phyloP scores from a whole-genome alignment of 2,113 vertebrate genomes.

The Labrus mixtus region DNA sequence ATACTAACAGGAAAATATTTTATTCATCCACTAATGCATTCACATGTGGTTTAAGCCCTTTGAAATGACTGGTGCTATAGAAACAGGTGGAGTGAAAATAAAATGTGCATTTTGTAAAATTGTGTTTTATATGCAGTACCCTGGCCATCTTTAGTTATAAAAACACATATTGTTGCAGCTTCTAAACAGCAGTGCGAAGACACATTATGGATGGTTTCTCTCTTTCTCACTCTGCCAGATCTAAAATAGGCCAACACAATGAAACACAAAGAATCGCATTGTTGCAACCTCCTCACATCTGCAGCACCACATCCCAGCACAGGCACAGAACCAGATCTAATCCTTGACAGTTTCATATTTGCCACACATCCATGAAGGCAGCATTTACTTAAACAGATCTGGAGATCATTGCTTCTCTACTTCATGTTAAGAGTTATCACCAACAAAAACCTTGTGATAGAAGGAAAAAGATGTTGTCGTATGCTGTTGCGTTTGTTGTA shows the following conservation, averaged over 20 bases:
- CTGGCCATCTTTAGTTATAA: background rate
- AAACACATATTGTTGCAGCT: background rate
- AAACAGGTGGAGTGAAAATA: too few relatives aligned
- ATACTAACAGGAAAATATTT: too few relatives aligned
- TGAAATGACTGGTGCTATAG: background rate
- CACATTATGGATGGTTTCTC: conserved; percentile 26
- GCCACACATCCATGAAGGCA: conserved; percentile 21
- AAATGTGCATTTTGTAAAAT: too few relatives aligned
- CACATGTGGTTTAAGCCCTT: background rate
- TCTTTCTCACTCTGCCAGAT: conserved; percentile 12
- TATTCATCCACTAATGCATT: too few relatives aligned
- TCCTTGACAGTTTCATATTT: conserved; percentile 36
- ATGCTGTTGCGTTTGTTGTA: background rate
- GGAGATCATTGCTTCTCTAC: conserved; percentile 15
- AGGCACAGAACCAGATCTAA: conserved; percentile 43
- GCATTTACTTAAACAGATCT: conserved; percentile 29
- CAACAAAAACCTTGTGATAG: conserved; percentile 18
- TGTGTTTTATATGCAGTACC: too few relatives aligned
- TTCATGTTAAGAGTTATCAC: background rate
- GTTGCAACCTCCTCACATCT: conserved; percentile 51
- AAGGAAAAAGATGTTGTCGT: background rate
- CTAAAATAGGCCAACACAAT: conserved; percentile 40
- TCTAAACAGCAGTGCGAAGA: conserved; percentile 3
- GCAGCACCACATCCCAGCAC: conserved; percentile 30
- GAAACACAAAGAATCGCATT: conserved; percentile 44